phyloP scores from a whole-genome alignment of 1,140 invertebrate genomes.

The Drosophila carrolli region DNA sequence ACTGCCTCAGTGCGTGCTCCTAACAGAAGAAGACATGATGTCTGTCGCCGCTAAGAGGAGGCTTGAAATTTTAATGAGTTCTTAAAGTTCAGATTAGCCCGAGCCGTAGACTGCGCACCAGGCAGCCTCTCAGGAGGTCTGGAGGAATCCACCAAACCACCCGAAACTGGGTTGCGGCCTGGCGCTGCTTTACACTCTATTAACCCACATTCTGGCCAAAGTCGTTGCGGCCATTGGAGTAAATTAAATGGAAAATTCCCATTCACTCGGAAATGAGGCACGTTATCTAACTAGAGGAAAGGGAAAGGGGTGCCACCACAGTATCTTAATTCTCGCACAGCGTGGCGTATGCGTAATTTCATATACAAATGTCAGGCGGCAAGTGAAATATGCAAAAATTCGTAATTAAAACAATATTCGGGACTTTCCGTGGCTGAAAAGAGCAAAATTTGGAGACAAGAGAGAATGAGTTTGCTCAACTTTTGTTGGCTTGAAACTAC shows the following conservation, averaged over 20 bases:
- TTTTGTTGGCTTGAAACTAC: conserved; percentile 37
- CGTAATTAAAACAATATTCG: conserved; percentile 48
- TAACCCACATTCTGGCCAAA: conserved; percentile 78
- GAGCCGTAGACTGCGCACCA: conserved; percentile 14
- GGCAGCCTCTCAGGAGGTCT: conserved; percentile 2
- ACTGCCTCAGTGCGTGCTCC: conserved; percentile 5
- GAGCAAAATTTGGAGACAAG: not conserved
- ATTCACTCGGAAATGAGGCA: conserved; percentile 32
- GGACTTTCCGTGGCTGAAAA: not conserved
- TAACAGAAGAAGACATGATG: conserved; percentile 3
- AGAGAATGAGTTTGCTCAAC: conserved; percentile 14
- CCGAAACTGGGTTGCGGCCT: conserved; percentile 72
- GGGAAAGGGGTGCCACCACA: not conserved
- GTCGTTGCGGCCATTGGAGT: conserved; percentile 59
- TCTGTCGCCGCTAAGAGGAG: conserved; percentile 30
- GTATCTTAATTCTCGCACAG: conserved; percentile 40
- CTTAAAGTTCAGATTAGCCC: conserved; percentile 65
- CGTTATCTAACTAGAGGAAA: conserved; percentile 15
- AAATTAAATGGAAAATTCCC: conserved; percentile 81
- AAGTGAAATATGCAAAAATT: conserved; percentile 22
- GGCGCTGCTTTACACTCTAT: conserved; percentile 77
- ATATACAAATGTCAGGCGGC: conserved; percentile 3
- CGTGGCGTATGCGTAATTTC: conserved; percentile 24
- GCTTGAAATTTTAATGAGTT: conserved; percentile 75
- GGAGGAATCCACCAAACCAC: conserved; percentile 13